These are phyloP conservation scores for Apamea monoglypha DNA, from an alignment of 2,888 invertebrate genomes.

Conservation along the genomic window DNA sequence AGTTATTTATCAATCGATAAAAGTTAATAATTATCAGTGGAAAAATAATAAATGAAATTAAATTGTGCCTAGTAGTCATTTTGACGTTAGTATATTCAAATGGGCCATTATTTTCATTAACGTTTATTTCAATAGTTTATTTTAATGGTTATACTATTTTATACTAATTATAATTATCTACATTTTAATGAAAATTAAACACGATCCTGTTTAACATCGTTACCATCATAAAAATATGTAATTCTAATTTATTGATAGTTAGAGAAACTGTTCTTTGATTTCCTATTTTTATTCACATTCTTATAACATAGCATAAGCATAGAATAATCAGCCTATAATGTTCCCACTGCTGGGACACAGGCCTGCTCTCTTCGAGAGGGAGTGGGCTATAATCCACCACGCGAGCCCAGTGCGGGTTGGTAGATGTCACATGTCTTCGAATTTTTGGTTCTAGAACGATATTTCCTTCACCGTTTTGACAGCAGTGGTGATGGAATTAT, in stretches of 20 bases:
- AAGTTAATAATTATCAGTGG: background rate
- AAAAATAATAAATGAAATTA: background rate
- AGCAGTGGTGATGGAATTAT: no score
- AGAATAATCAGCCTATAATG: no score
- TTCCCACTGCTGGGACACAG: no score
- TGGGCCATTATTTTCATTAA: constrained; percentile 1
- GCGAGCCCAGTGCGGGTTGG: no score
- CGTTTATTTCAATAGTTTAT: background rate
- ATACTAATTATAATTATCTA: background rate
- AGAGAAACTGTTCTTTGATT: background rate
- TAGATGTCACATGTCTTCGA: no score
- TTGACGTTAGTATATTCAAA: constrained; percentile 5
- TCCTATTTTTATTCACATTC: background rate
- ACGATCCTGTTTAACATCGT: background rate
- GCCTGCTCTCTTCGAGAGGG: no score
- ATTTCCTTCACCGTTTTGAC: no score
- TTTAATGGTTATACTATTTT: background rate
- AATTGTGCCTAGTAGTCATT: background rate
- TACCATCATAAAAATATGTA: background rate
- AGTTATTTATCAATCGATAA: constrained; percentile 6
- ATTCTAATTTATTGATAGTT: background rate
- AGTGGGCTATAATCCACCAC: no score
- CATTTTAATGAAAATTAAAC: background rate
- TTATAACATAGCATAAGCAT: no score
- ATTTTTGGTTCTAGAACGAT: no score